These are phyloP conservation scores for Manduca sexta DNA, from an alignment of 1,140 invertebrate genomes.

Conservation along the genomic window DNA sequence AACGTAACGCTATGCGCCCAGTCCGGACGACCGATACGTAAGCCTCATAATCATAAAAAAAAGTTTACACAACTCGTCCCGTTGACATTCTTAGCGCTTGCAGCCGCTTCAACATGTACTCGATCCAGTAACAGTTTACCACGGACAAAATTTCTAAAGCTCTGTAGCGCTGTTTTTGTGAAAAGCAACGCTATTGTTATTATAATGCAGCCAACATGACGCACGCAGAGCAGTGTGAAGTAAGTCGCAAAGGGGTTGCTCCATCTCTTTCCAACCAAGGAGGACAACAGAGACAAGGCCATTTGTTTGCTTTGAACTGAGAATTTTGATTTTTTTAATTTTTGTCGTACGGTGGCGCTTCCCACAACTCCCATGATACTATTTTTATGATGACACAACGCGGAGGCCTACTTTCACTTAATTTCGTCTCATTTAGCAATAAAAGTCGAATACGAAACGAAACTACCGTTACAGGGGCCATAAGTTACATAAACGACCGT, in stretches of 20 bases:
- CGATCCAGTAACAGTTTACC: not conserved
- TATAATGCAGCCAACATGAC: constrained; percentile 69
- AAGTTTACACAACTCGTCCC: constrained; percentile 56
- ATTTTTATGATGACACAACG: constrained; percentile 18
- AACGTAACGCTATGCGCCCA: constrained; percentile 37
- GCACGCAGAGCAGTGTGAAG: constrained; percentile 45
- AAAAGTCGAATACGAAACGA: not conserved
- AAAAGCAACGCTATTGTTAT: constrained; percentile 58
- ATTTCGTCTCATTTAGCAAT: constrained; percentile 18
- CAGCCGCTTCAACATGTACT: not conserved
- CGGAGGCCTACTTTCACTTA: constrained; percentile 17
- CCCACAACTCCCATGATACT: constrained; percentile 10
- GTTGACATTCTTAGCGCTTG: constrained; percentile 4
- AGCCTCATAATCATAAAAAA: constrained; percentile 48
- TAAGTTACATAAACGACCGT: no score
- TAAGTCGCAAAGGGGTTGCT: constrained; percentile 24
- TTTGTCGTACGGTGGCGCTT: constrained; percentile 1
- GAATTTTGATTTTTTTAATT: constrained; percentile 3
- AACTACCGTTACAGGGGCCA: no score
- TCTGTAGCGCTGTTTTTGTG: constrained; percentile 26
- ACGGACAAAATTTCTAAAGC: constrained; percentile 13
- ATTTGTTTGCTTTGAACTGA: constrained; percentile 11
- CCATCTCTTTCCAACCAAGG: constrained; percentile 27
- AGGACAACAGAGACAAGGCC: constrained; percentile 19
- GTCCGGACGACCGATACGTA: constrained; percentile 55